Base-by-base conservation (phyloP, 2,797 vertebrate species). In the Ciconia nigra region DNA sequence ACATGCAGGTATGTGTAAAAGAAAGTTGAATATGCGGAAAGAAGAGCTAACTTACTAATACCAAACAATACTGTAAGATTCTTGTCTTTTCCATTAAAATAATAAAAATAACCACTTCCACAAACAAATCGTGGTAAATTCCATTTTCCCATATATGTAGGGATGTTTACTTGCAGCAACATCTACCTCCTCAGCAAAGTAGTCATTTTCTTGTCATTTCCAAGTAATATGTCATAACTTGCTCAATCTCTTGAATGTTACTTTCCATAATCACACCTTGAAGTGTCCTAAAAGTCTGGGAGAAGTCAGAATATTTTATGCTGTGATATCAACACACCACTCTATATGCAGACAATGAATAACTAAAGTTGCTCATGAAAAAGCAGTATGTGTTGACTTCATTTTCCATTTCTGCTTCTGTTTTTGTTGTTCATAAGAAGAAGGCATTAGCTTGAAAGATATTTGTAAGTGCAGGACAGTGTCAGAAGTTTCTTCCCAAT, bases 191-290 rank as follows among this genome's bases (percentile, higher is more conserved):
- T 73, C 54, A 78, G 66, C 5, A 2, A 76, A 90, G 61, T 15
- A 92, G 58, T 82, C 2, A 93, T 95, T 96, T 95, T 95, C 82
- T 65, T 96, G 95, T 94, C 61, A 87, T 89, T 94, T 92, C 81
- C 46, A 72, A 62, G 59, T 33, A 91, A 88, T 46, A 74, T 76
- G 62, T 66, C 58, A 83, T 33, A 92, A 84, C 88, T 96, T 74
- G 61, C 58, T 90, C 87, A 57, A 18, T 82, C 47, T 89, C 76
- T 55, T 91, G 51, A 95, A 89, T 57, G 58, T 25, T 78, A 52
- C 77, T 91, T 96, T 87, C 91, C 42, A 82, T 89, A 93, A 90
- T 86, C 69, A 90, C 59, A 93, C 70, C 58, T 90, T 84, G 51
- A 95, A 94, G 51, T 62, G 58, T 46, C 84, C 94, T 96, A 82